phyloP scores from a whole-genome alignment of 2,113 vertebrate species.

The Urocitellus parryii region DNA sequence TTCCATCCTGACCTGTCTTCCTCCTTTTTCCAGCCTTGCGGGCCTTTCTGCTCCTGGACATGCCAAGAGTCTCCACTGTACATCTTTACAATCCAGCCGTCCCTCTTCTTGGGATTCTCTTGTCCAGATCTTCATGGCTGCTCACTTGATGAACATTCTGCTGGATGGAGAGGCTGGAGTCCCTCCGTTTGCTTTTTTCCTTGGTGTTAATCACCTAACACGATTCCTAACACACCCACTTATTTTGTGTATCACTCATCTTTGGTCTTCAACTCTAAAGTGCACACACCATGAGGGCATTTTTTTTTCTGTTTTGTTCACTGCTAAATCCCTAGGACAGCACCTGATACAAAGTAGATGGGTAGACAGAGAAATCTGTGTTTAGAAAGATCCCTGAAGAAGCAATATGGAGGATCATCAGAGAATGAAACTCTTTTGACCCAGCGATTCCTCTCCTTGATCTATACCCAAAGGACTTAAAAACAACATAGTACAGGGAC shows the following conservation, averaged over 20 bases:
- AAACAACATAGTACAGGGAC: too few relatives aligned
- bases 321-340: not conserved
- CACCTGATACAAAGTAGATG: not conserved
- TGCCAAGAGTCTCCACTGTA: too few relatives aligned
- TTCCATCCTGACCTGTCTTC: too few relatives aligned
- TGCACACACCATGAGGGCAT: not conserved
- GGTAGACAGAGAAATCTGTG: not conserved
- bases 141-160: not conserved
- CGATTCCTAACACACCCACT: not conserved
- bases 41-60: not conserved
- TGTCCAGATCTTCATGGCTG: not conserved
- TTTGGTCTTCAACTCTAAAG: not conserved
- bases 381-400: constrained; percentile 9
- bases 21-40: not conserved
- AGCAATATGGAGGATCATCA: not conserved
- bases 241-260: not conserved
- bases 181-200: not conserved
- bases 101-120: not conserved
- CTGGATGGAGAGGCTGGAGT: not conserved
- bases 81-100: too few relatives aligned
- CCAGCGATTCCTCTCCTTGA: too few relatives aligned
- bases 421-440: not conserved
- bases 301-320: not conserved
- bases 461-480: too few relatives aligned
- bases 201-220: not conserved